Percentiles rank a stretch among this genome's conserved stretches.
These are phyloP conservation scores for Zoanthus sociatus DNA, from an alignment of 92 coral and sea anemone genomes.

Conservation along the genomic window DNA sequence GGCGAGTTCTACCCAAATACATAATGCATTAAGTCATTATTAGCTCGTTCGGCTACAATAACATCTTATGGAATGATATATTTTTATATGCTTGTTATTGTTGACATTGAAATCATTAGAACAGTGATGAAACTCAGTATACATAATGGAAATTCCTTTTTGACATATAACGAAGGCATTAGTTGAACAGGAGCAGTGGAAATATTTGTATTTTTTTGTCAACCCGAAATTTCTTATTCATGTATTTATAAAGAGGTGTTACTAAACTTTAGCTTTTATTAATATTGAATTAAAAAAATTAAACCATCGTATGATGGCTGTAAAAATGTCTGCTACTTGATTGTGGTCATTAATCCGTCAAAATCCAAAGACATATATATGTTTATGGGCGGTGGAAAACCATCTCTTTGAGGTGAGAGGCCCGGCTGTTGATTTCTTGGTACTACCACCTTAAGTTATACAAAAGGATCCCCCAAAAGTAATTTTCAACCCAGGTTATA, in stretches of 20 bases:
- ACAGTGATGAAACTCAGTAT: background rate
- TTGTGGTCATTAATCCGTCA: too few species aligned
- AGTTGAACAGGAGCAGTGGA: background rate
- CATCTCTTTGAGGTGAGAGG: too few species aligned
- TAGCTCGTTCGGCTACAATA: background rate
- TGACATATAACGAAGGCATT: background rate
- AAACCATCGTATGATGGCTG: slow-evolving; percentile 7
- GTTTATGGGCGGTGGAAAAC: too few species aligned
- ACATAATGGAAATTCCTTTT: background rate
- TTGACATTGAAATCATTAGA: background rate
- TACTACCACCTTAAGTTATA: too few species aligned
- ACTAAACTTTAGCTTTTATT: slow-evolving; percentile 15
- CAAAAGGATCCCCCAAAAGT: too few species aligned
- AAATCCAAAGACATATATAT: too few species aligned
- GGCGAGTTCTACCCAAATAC: background rate
- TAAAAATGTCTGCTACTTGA: too few species aligned
- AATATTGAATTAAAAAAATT: slow-evolving; percentile 4
- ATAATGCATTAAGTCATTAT: background rate
- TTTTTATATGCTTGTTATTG: slow-evolving; percentile 8
- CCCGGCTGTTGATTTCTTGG: too few species aligned
- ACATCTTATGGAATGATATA: background rate
- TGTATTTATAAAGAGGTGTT: slow-evolving; percentile 30
- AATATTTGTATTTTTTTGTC: slow-evolving; percentile 11
- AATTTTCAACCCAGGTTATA: too few species aligned
- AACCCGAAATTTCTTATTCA: slow-evolving; percentile 1